Evolutionary conservation across 2,797 vertebrate species (phyloP), one percentile per base, ranked within the genome.

Genomic region (Diplodus puntazzo): DNA sequence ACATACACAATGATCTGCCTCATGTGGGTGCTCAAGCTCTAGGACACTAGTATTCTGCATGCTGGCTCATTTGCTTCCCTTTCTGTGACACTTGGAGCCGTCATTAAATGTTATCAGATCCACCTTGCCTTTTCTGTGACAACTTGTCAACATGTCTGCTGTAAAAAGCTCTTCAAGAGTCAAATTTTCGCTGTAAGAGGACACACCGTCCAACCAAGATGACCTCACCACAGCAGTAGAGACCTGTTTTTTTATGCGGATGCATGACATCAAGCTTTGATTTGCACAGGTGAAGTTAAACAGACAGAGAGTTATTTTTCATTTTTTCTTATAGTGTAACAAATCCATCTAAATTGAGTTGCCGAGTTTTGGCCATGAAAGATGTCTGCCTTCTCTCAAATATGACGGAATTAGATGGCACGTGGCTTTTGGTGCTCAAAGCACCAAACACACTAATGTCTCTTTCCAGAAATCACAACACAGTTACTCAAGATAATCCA

Each of bases 101-200:
- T 67, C 64, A 80, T 77, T 68, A 81, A 74, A 76, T 55, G 49
- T 48, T 71, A 73, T 80, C 61, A 75, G 61, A 39, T 64, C 43
- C 70, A 78, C 77, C 53, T 79, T 49, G 58, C 25, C 54, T 88
- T 80, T 63, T 54, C 21, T 74, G 54, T 80, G 69, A 83, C 60
- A 66, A 70, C 45, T 54, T 59, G 46, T 55, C 20, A 79, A 62
- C 68, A 70, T 21, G 39, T 59, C 3, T 20, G 69, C 16, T 39
- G 50, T 63, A 77, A 77, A 73, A 73, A 39, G 48, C 18, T 68
- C 58, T 45, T 23, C 16, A 23, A 42, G 59, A 69, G 49, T 71
- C 60, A 64, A 70, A 84, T 74, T 60, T 76, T 67, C 53, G 43
- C 59, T 71, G 20, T 79, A 62, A 73, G 39, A 67, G 69, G 53